Evolutionary conservation across 1,140 invertebrate genomes (phyloP).

Genomic region (Anoplolepis gracilipes): DNA sequence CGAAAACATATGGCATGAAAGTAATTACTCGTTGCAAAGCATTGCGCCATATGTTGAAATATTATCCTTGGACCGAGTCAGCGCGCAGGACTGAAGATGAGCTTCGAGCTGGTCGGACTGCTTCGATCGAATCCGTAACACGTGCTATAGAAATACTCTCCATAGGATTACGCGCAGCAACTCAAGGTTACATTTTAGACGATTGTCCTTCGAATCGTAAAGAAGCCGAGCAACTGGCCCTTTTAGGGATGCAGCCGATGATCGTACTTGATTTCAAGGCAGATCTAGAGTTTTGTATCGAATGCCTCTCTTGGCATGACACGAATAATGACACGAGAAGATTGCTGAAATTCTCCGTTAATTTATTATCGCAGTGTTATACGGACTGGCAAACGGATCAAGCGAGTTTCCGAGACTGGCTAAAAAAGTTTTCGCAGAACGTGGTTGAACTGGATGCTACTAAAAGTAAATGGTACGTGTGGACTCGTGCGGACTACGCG

Average conservation of each 20-base stretch:
- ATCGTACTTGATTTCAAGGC: conserved; percentile 86
- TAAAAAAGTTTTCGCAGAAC: conserved; percentile 86
- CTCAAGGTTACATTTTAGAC: conserved; percentile 87
- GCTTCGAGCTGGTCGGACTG: conserved; percentile 81
- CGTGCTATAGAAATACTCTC: conserved; percentile 85
- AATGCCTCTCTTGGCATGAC: conserved; percentile 81
- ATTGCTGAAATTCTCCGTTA: conserved; percentile 81
- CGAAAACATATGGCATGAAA: conserved; percentile 84
- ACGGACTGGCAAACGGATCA: conserved; percentile 80
- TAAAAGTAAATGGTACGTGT: conserved; percentile 85
- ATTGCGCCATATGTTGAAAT: conserved; percentile 83
- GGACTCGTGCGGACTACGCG: conserved; percentile 79
- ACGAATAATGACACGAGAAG: conserved; percentile 73
- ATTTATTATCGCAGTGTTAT: conserved; percentile 83
- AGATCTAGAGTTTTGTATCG: conserved; percentile 76
- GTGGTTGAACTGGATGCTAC: conserved; percentile 80
- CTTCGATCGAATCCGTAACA: conserved; percentile 78
- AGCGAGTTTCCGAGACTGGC: conserved; percentile 82
- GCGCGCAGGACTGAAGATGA: conserved; percentile 78
- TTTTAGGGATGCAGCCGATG: conserved; percentile 85
- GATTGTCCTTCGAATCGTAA: conserved; percentile 86
- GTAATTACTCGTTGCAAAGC: conserved; percentile 85
- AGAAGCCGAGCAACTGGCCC: conserved; percentile 84
- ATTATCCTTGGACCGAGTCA: conserved; percentile 84
- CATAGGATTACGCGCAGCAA: conserved; percentile 82